Evolutionary conservation across 2,797 vertebrate species (phyloP).

Genomic region (Erithacus rubecula): DNA sequence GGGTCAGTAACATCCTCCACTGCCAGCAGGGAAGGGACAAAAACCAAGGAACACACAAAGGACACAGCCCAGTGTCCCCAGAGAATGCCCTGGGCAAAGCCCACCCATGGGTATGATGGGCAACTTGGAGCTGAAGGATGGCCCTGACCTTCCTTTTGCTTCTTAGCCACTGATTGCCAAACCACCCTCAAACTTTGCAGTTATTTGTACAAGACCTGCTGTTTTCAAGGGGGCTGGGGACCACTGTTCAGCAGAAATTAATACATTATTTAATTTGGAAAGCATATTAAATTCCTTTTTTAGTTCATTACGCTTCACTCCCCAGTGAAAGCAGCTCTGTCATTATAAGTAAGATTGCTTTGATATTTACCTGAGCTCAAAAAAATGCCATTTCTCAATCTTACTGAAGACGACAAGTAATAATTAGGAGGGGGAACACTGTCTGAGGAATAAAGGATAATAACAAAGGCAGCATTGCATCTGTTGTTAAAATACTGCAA

Average conservation of each 20-base stretch:
- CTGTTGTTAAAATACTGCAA: constrained; percentile 62
- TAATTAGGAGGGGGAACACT: constrained; percentile 60
- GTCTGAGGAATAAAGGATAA: constrained; percentile 60
- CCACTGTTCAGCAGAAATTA: not conserved
- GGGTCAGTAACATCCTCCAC: fast-evolving
- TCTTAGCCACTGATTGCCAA: not conserved
- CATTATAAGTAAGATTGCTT: constrained; percentile 40
- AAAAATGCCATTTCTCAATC: constrained; percentile 61
- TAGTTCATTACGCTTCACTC: constrained; percentile 26
- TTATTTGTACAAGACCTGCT: not conserved
- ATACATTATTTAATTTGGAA: constrained; percentile 62
- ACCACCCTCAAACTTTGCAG: not conserved
- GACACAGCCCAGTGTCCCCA: not conserved
- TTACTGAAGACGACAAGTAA: constrained; percentile 43
- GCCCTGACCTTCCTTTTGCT: not conserved
- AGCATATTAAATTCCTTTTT: constrained; percentile 40
- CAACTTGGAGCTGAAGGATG: not conserved
- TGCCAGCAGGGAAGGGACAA: not conserved
- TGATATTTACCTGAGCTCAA: constrained; percentile 59
- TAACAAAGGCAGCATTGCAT: constrained; percentile 53
- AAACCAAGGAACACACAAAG: not conserved
- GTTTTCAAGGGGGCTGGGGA: not conserved
- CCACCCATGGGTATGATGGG: fast-evolving
- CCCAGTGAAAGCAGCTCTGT: constrained; percentile 27
- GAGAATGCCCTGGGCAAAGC: not conserved